phyloP scores from a whole-genome alignment of 92 coral and sea anemone species.

The Ricordea florida region DNA sequence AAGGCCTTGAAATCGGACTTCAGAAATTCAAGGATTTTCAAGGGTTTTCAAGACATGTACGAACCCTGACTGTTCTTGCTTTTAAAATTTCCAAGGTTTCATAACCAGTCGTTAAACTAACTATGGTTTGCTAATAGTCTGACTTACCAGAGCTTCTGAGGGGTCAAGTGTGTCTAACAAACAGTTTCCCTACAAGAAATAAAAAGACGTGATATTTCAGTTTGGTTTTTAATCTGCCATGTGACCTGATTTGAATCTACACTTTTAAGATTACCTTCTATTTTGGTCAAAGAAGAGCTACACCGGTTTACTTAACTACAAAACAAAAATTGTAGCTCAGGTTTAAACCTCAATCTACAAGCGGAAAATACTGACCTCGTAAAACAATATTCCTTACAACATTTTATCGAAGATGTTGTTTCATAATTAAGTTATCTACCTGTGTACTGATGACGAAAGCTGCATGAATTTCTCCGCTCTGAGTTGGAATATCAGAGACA shows the following conservation, averaged over 20 bases:
- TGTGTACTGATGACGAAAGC: conserved; percentile 85
- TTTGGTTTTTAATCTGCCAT: no score
- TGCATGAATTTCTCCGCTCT: conserved; percentile 84
- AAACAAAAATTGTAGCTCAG: no score
- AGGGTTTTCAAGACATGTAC: no score
- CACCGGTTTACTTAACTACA: neutral
- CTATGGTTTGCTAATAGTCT: no score
- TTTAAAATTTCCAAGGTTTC: no score
- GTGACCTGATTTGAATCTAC: neutral
- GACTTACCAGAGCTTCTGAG: conserved; percentile 76
- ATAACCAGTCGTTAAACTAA: no score
- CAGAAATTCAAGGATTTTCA: no score
- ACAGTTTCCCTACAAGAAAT: conserved; percentile 78
- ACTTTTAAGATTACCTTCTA: neutral
- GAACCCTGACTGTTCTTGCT: no score
- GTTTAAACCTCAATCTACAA: neutral
- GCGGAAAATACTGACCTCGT: neutral
- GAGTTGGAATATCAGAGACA: conserved; percentile 74
- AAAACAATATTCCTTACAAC: neutral
- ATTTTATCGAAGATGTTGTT: no score
- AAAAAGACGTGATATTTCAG: no score
- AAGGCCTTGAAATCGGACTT: no score
- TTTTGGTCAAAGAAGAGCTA: neutral
- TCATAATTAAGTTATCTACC: conserved; percentile 46
- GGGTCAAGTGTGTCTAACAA: conserved; percentile 70